Base-by-base conservation (phyloP, 2,797 vertebrate genomes). In the Gallinago nigripennis region DNA sequence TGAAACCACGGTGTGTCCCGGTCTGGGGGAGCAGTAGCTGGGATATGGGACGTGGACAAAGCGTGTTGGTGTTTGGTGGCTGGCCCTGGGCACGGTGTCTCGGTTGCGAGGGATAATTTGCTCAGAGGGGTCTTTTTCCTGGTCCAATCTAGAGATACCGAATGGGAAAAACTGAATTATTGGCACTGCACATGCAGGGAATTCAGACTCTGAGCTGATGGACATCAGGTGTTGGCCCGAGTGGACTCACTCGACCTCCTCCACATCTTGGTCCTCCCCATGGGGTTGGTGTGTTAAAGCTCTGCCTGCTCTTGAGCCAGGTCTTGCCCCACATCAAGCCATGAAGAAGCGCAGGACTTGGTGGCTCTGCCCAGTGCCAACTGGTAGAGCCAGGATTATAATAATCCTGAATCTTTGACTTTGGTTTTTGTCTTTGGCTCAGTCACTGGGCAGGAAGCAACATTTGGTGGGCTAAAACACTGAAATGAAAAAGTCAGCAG, bases 1-100 rank as follows among this genome's bases (percentile, higher is more conserved):
- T 56, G 43, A 58, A 81, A 65, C 27, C 16, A 1, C 0, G 0
- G 30, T 0, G 4, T 46, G 43, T 25, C 63, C 53, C 16, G n/a
- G 28, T 25, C 30, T 84, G 68, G 68, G 71, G 69, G 39, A 85
- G 82, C 69, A 39, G 37, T 35, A 20, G 51, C 39, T 88, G 58
- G 56, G 51, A 23, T 54, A 8, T 0, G 37, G 75, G 53, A 35
- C 7, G 0, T 8, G 45, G 53, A 69, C 69, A 33, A 10, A 61
- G 79, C 5, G 0, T 3, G 2, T 15, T 4, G 3, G 0, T 61
- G 30, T 86, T 88, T 23, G 54, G 63, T 85, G 88, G 21, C 25
- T 90, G 75, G 58, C 25, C 4, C 73, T 69, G 39, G 68, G 43
- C 50, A 12, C 0, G 0, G 16, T 0, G 0, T 82, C 12, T 2